These are phyloP conservation scores for Oncorhynchus masou DNA, from an alignment of 2,113 vertebrate species.

Conservation along the genomic window DNA sequence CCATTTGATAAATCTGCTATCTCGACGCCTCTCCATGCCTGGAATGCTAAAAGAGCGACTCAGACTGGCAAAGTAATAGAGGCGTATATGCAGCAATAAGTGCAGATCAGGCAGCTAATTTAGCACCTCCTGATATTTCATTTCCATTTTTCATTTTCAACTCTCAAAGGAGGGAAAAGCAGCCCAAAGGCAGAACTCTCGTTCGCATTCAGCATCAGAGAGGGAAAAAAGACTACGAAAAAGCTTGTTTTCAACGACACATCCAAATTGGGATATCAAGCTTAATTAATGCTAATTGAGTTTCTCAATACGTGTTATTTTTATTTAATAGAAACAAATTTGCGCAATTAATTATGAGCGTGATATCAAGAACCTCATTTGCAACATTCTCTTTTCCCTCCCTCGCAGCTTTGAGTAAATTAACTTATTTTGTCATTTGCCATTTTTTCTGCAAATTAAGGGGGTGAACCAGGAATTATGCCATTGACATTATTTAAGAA, in stretches of 20 bases:
- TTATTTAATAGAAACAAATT: constrained; percentile 99
- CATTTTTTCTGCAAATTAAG: constrained; percentile 56
- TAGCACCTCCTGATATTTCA: constrained; percentile 99
- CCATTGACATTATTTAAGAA: background rate
- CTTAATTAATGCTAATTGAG: constrained; percentile 99
- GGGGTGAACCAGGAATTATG: constrained; percentile 34
- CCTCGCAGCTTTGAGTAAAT: constrained; percentile 51
- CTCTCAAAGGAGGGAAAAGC: constrained; percentile 90
- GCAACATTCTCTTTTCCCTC: constrained; percentile 70
- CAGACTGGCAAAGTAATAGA: constrained; percentile 96
- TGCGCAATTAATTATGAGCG: constrained; percentile 99
- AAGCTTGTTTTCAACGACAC: constrained; percentile 98
- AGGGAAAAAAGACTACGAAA: constrained; percentile 63
- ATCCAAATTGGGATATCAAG: constrained; percentile 99
- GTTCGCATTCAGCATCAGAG: constrained; percentile 85
- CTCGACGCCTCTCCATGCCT: constrained; percentile 96
- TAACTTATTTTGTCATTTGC: constrained; percentile 66
- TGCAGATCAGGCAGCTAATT: constrained; percentile 99
- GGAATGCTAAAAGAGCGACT: constrained; percentile 98
- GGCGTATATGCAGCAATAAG: constrained; percentile 99
- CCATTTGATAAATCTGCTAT: constrained; percentile 99
- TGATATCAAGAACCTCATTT: constrained; percentile 98
- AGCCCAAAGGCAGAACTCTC: constrained; percentile 94
- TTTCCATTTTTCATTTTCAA: constrained; percentile 99
- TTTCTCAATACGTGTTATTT: constrained; percentile 99